Conservation (phyloP, 2,888 invertebrate genomes). For the Hemaris fuciformis region DNA sequence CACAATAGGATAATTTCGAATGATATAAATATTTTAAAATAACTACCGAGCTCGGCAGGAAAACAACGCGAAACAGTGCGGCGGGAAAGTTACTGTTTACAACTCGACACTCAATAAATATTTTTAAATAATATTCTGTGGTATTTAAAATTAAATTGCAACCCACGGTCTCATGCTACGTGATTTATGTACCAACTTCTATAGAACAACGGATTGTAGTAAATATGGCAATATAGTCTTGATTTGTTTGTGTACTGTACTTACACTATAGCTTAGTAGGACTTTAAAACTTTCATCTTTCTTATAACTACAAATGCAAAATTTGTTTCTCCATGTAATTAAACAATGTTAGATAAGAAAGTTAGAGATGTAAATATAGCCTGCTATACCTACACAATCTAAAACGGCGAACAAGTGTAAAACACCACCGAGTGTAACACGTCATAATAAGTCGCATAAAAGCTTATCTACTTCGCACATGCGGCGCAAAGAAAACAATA, state of each 20-base stretch:
- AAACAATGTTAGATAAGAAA: not conserved
- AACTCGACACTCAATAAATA: not conserved
- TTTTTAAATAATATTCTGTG: not conserved
- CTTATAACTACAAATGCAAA: not conserved
- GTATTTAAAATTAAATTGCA: not conserved
- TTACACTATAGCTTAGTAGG: too few relatives aligned
- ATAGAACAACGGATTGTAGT: not conserved
- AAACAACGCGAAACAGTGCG: not conserved
- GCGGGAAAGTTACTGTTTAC: not conserved
- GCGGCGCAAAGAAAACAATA: not conserved
- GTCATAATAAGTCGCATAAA: slow-evolving; percentile 11
- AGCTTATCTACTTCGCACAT: slow-evolving; percentile 10
- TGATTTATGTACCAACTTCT: not conserved
- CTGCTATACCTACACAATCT: not conserved
- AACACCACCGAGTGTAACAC: not conserved
- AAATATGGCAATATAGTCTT: too few relatives aligned
- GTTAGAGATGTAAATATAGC: not conserved
- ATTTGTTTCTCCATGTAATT: not conserved
- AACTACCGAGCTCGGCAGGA: not conserved
- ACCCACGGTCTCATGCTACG: not conserved
- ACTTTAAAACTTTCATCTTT: too few relatives aligned
- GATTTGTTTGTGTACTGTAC: too few relatives aligned
- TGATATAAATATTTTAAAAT: slow-evolving; percentile 7
- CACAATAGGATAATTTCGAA: not conserved
- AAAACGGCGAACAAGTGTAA: not conserved